These are phyloP conservation scores for Elephas maximus DNA, from an alignment of 2,113 vertebrate species.

Conservation along the genomic window DNA sequence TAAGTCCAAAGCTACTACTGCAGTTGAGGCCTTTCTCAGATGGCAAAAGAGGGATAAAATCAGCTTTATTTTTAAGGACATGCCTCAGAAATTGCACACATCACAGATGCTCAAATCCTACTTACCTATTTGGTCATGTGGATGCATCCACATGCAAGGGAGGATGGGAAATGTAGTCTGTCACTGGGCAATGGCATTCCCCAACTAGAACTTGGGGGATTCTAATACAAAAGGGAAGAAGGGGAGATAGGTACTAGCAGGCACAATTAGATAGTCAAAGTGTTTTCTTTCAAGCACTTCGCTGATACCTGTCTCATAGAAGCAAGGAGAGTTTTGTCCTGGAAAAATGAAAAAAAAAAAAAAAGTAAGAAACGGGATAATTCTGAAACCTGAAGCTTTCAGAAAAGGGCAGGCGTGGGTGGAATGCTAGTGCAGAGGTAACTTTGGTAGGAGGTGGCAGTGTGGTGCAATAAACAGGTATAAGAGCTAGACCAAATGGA, in stretches of 20 bases:
- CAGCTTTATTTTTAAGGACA: not conserved
- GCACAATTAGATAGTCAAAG: not conserved
- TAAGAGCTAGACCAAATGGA: not conserved
- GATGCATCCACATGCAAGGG: not conserved
- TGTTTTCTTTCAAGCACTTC: not conserved
- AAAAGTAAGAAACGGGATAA: not conserved
- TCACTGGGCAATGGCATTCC: not conserved
- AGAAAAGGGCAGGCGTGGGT: not conserved
- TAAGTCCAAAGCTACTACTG: not conserved
- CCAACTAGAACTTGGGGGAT: not conserved
- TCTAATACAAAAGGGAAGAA: not conserved
- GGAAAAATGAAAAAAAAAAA: not conserved
- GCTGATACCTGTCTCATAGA: not conserved
- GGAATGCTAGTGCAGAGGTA: not conserved
- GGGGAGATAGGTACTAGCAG: not conserved
- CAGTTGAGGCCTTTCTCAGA: not conserved
- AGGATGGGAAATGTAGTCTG: not conserved
- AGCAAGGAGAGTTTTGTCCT: not conserved
- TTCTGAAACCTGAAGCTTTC: not conserved
- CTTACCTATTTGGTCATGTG: not conserved
- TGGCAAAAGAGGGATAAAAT: not conserved
- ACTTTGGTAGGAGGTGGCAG: not conserved
- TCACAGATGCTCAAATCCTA: not conserved
- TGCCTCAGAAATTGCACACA: not conserved
- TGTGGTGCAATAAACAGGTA: rapidly evolving